Evolutionary conservation across 1,140 invertebrate species (phyloP).

Genomic region (Pogonognathellus flavescens): DNA sequence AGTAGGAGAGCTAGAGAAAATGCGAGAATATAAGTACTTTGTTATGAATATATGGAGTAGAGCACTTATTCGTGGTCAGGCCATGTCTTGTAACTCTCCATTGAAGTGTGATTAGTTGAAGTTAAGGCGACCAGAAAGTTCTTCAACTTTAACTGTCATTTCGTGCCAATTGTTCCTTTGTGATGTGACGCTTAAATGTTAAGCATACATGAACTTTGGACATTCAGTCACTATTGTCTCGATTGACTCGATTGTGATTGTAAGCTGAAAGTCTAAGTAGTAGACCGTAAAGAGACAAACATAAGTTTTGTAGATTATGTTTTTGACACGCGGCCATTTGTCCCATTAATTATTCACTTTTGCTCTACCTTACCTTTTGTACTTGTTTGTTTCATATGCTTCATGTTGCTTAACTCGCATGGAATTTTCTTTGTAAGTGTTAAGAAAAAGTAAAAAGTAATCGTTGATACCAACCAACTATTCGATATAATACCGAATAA

Average conservation of each 20-base stretch:
- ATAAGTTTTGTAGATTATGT: background rate
- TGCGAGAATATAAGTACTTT: background rate
- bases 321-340: slow-evolving; percentile 33
- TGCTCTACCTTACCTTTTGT: no score
- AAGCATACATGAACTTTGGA: background rate
- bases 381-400: background rate
- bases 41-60: slow-evolving; percentile 10
- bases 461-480: background rate
- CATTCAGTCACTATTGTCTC: background rate
- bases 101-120: slow-evolving; percentile 43
- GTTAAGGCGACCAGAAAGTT: slow-evolving; percentile 42
- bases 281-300: background rate
- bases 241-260: slow-evolving; percentile 39
- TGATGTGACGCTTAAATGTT: slow-evolving; percentile 17
- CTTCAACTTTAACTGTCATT: slow-evolving; percentile 41
- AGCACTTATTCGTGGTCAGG: slow-evolving; percentile 8
- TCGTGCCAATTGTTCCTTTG: slow-evolving; percentile 36
- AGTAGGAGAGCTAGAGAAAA: no score
- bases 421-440: no score
- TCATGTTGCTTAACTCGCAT: background rate
- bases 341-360: slow-evolving; percentile 21
- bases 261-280: slow-evolving; percentile 13
- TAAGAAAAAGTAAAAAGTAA: no score
- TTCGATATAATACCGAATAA: no score
- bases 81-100: background rate